These are phyloP conservation scores for Pemphredon lugubris DNA, from an alignment of 2,888 invertebrate genomes.

Conservation along the genomic window DNA sequence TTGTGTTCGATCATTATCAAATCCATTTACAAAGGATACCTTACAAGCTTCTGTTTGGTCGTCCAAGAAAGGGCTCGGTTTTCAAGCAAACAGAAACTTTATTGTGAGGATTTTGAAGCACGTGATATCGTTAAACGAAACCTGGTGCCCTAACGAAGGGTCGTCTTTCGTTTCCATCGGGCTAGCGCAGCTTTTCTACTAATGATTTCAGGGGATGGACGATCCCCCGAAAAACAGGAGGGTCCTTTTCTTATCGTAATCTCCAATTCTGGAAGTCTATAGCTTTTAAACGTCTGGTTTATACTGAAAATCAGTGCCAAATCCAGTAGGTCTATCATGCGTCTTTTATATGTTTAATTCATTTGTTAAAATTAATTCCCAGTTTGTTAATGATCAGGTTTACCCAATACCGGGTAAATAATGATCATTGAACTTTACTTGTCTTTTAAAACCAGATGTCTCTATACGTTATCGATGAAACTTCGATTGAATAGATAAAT, in stretches of 20 bases:
- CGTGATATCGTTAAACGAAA: constrained; percentile 57
- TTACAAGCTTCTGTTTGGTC: constrained; percentile 26
- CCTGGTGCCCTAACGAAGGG: constrained; percentile 32
- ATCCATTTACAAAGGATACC: constrained; percentile 45
- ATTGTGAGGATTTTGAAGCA: constrained; percentile 50
- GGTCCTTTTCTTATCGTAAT: constrained; percentile 32
- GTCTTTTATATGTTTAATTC: no score
- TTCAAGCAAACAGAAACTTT: constrained; percentile 60
- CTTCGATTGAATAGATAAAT: no score
- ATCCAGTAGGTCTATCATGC: no score
- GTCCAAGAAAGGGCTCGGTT: constrained; percentile 31
- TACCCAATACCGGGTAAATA: no score
- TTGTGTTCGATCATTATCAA: constrained; percentile 43
- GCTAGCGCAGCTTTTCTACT: constrained; percentile 57
- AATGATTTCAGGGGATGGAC: constrained; percentile 60
- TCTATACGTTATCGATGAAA: no score
- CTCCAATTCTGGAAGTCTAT: constrained; percentile 3
- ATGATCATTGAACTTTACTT: no score
- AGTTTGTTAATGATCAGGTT: no score
- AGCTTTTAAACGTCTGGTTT: no score
- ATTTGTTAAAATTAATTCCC: no score
- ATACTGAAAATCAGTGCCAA: no score
- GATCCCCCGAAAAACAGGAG: constrained; percentile 43
- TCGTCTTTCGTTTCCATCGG: constrained; percentile 53
- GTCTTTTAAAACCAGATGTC: no score